Conservation (phyloP, 2,888 invertebrate species). For the Oasisia sp. region DNA sequence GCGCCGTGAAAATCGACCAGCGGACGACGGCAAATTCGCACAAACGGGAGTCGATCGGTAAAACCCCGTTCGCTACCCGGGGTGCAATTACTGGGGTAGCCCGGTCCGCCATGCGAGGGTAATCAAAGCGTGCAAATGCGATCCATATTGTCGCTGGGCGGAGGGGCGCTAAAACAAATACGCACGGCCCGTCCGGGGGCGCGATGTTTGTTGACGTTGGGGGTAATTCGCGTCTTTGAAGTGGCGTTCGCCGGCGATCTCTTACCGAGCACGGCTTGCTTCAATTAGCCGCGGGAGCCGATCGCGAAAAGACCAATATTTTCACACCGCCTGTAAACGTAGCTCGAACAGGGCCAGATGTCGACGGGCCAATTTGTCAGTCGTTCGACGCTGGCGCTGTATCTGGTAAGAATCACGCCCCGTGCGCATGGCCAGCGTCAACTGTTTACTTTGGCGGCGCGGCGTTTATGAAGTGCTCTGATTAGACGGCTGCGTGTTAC, state of each 20-base stretch:
- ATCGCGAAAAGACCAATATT: constrained; percentile 6
- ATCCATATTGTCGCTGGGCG: not conserved
- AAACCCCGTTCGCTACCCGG: constrained; percentile 10
- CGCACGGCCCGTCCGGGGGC: not conserved
- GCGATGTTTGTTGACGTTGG: constrained; percentile 6
- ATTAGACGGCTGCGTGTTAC: not conserved
- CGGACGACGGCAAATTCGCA: not conserved
- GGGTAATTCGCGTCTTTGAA: constrained; percentile 17
- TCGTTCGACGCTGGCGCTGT: not conserved
- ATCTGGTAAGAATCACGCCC: not conserved
- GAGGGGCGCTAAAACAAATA: constrained; percentile 8
- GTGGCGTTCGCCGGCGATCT: not conserved
- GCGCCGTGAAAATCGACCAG: not conserved
- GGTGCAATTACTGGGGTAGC: constrained; percentile 8
- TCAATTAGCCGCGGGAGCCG: not conserved
- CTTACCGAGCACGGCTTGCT: not conserved
- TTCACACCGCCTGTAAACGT: not conserved
- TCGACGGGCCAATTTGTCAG: constrained; percentile 6
- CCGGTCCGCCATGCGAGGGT: not conserved
- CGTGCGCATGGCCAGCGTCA: not conserved
- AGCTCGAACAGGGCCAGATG: not conserved
- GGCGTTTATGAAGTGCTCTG: not conserved
- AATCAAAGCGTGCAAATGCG: constrained; percentile 12
- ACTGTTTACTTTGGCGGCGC: not conserved
- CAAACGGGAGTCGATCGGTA: not conserved